These are phyloP conservation scores for Hemitrygon akajei DNA, from an alignment of 2,797 vertebrate species.

Conservation along the genomic window DNA sequence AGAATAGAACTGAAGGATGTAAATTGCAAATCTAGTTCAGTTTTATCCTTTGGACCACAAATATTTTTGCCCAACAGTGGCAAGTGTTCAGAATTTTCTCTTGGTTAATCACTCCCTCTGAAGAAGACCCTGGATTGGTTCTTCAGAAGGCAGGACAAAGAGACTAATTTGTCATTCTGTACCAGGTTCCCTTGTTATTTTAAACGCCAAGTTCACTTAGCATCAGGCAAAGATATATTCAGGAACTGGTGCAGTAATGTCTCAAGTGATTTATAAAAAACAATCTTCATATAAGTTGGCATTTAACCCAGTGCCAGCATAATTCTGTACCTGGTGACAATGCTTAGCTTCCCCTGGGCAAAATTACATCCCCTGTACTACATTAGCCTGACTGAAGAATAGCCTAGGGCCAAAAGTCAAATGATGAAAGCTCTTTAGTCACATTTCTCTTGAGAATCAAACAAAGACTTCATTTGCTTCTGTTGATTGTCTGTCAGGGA, in stretches of 20 bases:
- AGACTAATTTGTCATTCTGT: background rate
- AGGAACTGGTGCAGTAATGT: background rate
- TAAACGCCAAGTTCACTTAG: background rate
- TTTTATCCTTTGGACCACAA: background rate
- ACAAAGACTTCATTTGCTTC: too few species aligned
- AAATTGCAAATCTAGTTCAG: background rate
- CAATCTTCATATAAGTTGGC: background rate
- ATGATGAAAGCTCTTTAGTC: background rate
- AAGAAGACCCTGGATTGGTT: background rate
- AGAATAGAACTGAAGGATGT: background rate
- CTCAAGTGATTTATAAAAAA: background rate
- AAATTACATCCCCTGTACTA: background rate
- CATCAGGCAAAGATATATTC: background rate
- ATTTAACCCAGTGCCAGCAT: background rate
- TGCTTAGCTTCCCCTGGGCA: background rate
- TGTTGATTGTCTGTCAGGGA: background rate
- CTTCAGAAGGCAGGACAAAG: background rate
- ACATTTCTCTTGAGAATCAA: background rate
- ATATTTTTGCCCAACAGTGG: background rate
- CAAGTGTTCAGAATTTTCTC: background rate
- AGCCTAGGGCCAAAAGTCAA: background rate
- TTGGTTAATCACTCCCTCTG: too few species aligned
- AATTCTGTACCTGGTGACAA: conserved; percentile 5
- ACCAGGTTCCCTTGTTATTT: background rate
- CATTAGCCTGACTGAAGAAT: background rate